These are phyloP conservation scores for Triplophysa yarkandensis DNA, from an alignment of 2,797 vertebrate species.

Conservation along the genomic window DNA sequence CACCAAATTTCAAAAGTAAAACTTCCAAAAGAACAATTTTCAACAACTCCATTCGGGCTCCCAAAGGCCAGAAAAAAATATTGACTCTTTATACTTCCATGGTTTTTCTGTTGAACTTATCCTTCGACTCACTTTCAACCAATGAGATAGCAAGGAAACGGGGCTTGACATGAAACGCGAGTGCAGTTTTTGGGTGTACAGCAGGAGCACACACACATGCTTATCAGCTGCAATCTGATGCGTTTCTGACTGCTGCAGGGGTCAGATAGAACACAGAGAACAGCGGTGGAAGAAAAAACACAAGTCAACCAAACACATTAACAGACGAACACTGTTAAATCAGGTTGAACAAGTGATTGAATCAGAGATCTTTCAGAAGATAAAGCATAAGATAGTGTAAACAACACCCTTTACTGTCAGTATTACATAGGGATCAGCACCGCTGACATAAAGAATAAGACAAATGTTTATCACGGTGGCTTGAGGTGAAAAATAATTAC, in stretches of 20 bases:
- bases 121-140: neutral
- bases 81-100: neutral
- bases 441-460: neutral
- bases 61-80: neutral
- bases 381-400: neutral
- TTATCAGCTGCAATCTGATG: slow-evolving; percentile 26
- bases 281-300: neutral
- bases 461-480: neutral
- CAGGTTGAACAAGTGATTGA: neutral
- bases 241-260: neutral
- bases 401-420: neutral
- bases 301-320: neutral
- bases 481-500: neutral
- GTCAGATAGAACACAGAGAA: slow-evolving; percentile 5
- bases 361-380: slow-evolving; percentile 2
- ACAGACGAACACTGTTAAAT: neutral
- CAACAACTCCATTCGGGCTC: neutral
- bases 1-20: neutral
- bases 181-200: neutral
- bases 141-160: neutral
- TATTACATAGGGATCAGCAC: slow-evolving; percentile 11
- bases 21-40: neutral
- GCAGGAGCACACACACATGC: neutral
- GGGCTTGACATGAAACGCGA: neutral
- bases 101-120: neutral